A percentile compares a stretch with the other conserved stretches of the same genome.
These are phyloP conservation scores for Ophioninae sp. DNA, from an alignment of 2,888 invertebrate species.

Conservation along the genomic window DNA sequence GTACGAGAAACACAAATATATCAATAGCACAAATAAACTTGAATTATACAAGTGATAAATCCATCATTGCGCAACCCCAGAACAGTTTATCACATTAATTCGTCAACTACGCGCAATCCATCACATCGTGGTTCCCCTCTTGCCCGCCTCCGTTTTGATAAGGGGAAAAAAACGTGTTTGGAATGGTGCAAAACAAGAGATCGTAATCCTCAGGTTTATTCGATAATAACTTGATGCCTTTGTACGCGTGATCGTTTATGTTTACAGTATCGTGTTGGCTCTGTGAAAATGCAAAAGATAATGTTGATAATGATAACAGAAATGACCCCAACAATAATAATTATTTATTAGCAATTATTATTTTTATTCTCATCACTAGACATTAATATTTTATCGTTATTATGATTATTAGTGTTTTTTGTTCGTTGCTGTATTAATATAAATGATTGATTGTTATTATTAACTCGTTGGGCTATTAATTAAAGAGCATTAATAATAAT, in stretches of 20 bases:
- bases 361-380: background rate
- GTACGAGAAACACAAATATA: background rate
- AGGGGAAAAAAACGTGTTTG: slow-evolving; percentile 14
- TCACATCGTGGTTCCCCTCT: background rate
- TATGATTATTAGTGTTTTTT: no score
- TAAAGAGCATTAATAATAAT: no score
- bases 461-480: no score
- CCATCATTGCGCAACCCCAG: background rate
- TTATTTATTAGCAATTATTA: background rate
- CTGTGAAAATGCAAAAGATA: background rate
- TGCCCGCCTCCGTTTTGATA: background rate
- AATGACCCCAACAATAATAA: background rate
- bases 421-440: no score
- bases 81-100: slow-evolving; percentile 5
- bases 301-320: background rate
- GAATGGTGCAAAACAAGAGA: slow-evolving; percentile 25
- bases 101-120: slow-evolving; percentile 21
- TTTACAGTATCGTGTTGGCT: slow-evolving; percentile 31
- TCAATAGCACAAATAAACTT: background rate
- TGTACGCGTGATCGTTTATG: slow-evolving; percentile 40
- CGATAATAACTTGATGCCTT: slow-evolving; percentile 38
- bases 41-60: slow-evolving; percentile 10
- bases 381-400: background rate
- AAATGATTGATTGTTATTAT: no score
- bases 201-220: slow-evolving; percentile 27